Base-by-base conservation (phyloP, 2,888 invertebrate species). In the Hipparchia sbordonii region DNA sequence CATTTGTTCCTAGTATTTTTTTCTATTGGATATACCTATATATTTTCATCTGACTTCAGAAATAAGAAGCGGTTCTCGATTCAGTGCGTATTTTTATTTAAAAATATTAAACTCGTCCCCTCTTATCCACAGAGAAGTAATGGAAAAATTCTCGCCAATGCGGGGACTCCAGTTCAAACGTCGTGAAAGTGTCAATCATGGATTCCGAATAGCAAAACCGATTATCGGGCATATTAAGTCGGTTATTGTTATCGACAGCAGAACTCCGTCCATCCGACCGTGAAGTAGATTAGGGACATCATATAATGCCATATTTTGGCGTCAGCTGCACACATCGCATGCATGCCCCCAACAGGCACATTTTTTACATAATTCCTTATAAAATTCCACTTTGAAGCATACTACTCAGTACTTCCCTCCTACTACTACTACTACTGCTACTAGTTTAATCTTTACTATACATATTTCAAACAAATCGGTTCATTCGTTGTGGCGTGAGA, bases 231-330 rank as follows among this genome's bases (percentile, higher is more conserved):
- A 86, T 91, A 93, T 93, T 93, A 92, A 92, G 92, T 91, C 90
- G 85, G 89, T 92, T 92, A 93, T 93, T 93, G 91, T 93, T 91
- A 92, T 90, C 91, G 92, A 89, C 91, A 89, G 88, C 84, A 84
- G 84, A 86, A 83, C 82, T 87, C 85, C 86, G 87, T 83, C 87
- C 89, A 85, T 79, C 87, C 87, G 81, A 89, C 88, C 91, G 89
- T 92, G 88, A 90, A 92, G 88, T 90, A 92, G 92, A 92, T 92
- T 92, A 93, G 92, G 92, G 91, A 90, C 92, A 90, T 91, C 90
- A 92, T 92, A 91, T 90, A 91, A 89, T 90, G 84, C 88, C 89
- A 90, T 90, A 90, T 89, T 91, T 87, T 83, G 87, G 87, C 89
- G 93, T 91, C 93, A 93, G 93, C 93, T 93, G 93, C 92, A 92